phyloP scores from a whole-genome alignment of 2,888 invertebrate genomes.

The Cremastinae sp. region DNA sequence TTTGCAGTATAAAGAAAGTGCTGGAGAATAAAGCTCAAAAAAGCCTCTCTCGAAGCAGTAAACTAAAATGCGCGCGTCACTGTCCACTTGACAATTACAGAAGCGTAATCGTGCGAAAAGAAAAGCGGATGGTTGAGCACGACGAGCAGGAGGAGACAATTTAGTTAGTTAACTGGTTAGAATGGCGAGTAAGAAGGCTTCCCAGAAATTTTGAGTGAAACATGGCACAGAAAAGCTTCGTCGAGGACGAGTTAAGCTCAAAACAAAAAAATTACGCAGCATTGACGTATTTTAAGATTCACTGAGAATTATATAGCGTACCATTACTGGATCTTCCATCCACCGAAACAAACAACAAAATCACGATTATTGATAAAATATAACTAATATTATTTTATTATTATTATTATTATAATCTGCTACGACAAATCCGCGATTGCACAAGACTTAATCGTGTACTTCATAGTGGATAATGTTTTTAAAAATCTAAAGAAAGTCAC shows the following conservation, averaged over 20 bases:
- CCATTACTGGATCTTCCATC: conserved; percentile 61
- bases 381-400: too few species aligned
- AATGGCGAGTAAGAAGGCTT: neutral
- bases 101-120: neutral
- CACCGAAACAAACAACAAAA: conserved; percentile 32
- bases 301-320: conserved; percentile 53
- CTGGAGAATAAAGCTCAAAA: conserved; percentile 57
- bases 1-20: conserved; percentile 30
- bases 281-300: conserved; percentile 56
- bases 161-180: conserved; percentile 36
- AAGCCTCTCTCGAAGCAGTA: conserved; percentile 43
- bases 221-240: conserved; percentile 22
- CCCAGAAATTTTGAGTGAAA: neutral
- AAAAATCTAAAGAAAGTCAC: neutral
- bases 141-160: conserved; percentile 2
- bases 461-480: conserved; percentile 45
- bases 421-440: conserved; percentile 45
- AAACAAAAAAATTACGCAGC: conserved; percentile 45
- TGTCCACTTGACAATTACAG: conserved; percentile 54
- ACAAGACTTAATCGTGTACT: conserved; percentile 45
- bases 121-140: neutral
- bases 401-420: conserved; percentile 25
- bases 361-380: conserved; percentile 31
- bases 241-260: conserved; percentile 32
- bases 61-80: conserved; percentile 54